Conservation (phyloP, 2,797 vertebrate genomes). For the Siniperca undulata region DNA sequence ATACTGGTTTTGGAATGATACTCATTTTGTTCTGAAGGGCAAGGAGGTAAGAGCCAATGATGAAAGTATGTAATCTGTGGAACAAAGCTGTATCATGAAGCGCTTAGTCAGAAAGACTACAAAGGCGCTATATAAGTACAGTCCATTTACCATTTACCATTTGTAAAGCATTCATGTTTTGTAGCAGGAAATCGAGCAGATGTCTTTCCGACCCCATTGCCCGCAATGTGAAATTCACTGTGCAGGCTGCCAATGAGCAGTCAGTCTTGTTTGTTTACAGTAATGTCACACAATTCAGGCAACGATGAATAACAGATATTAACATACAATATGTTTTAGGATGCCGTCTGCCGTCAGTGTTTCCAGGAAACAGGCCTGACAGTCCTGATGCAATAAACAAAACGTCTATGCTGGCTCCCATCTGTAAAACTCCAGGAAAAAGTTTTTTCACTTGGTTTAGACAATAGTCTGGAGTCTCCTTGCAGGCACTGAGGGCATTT, state of each 20-base stretch:
- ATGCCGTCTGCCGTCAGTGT: too few species aligned
- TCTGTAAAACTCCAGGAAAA: background rate
- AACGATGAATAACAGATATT: background rate
- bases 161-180: background rate
- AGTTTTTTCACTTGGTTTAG: background rate
- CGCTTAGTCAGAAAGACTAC: too few species aligned
- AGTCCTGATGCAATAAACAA: too few species aligned
- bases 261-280: background rate
- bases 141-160: too few species aligned
- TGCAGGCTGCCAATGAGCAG: background rate
- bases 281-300: background rate
- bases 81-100: background rate
- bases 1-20: too few species aligned
- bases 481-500: constrained; percentile 85
- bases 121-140: too few species aligned
- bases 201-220: too few species aligned
- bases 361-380: background rate
- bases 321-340: background rate
- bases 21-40: background rate
- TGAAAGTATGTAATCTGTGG: background rate
- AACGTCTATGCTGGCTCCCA: too few species aligned
- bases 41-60: background rate
- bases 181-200: background rate
- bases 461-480: constrained; percentile 7
- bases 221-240: background rate